Base-by-base conservation (phyloP, 2,113 vertebrate genomes). In the Nanger granti region DNA sequence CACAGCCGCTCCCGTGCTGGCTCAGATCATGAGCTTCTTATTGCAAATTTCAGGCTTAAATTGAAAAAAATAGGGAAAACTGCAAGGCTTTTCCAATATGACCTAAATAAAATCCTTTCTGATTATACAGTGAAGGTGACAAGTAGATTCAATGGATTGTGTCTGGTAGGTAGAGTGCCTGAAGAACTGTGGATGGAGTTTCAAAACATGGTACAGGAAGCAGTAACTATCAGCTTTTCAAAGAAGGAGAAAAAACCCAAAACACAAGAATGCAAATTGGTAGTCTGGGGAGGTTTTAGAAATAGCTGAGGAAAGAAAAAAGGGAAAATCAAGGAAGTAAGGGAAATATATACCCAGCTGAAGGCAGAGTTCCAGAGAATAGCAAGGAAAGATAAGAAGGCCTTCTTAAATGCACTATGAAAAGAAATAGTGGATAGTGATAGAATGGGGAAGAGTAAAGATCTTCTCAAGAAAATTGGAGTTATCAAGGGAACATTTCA, bases 1-100 rank as follows among this genome's bases (percentile, higher is more conserved):
- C 31, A 66, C 31, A 66, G 64, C 31, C 0, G 2, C 31, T 66
- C 64, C 31, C 0, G 1, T 34, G 31, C 64, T 34, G 64, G 31
- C 31, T 66, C 31, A 18, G 15, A n/a, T 66, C 31, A n/a, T 66
- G 64, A 66, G 15, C 15, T 66, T 66, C 64, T 66, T 66, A 66
- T 66, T 66, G 64, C 3, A n/a, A 66, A n/a, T 66, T n/a, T n/a
- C 15, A 66, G 17, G 64, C 15, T 66, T 66, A 34, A 66, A 34
- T 66, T 66, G 15, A 66, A 66, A 31, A 66, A n/a, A 66, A 15
- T 18, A 66, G 31, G 31, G 31, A 66, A 66, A 66, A 66, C 64
- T n/a, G 15, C 15, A n/a, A n/a, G 64, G 7, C 34, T 34, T 18
- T n/a, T 69, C n/a, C 69, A 73, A 41, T 41, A 41, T 41, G 20